Conservation (phyloP, 1,140 invertebrate genomes). For the Apis dorsata region DNA sequence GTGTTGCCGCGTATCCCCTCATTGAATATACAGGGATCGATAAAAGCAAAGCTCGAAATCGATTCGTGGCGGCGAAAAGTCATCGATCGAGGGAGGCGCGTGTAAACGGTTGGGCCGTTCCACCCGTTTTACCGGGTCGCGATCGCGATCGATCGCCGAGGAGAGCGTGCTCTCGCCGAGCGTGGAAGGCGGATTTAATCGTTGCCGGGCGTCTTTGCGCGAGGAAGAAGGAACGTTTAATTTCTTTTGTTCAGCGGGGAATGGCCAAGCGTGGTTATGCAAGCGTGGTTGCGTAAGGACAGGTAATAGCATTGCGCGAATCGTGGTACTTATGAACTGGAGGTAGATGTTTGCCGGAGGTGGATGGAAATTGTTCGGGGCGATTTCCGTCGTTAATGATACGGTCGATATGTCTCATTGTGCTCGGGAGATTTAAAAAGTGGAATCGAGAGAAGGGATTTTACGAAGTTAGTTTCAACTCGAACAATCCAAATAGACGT, state of each 20-base stretch:
- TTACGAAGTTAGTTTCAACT: no score
- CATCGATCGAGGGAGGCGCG: conserved; percentile 51
- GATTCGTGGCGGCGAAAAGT: conserved; percentile 56
- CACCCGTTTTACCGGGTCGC: conserved; percentile 11
- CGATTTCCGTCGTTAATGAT: not conserved
- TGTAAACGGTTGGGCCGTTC: conserved; percentile 14
- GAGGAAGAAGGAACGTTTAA: not conserved
- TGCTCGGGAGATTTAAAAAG: no score
- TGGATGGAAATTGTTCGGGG: not conserved
- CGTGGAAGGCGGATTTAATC: not conserved
- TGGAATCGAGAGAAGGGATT: no score
- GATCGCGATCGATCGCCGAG: not conserved
- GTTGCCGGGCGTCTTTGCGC: not conserved
- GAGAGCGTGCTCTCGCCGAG: not conserved
- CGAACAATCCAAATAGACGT: no score
- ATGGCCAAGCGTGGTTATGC: not conserved
- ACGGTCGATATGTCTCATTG: not conserved
- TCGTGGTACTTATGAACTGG: not conserved
- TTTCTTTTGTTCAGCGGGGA: conserved; percentile 7
- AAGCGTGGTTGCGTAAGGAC: conserved; percentile 14
- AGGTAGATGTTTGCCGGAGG: not conserved
- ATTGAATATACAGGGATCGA: conserved; percentile 76
- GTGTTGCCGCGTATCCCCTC: conserved; percentile 69
- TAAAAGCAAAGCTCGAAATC: conserved; percentile 68
- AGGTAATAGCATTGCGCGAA: conserved; percentile 15